Percentiles rank a stretch among this genome's conserved stretches.
These are phyloP conservation scores for Sinocyclocheilus grahami DNA, from an alignment of 2,113 vertebrate species.

Conservation along the genomic window DNA sequence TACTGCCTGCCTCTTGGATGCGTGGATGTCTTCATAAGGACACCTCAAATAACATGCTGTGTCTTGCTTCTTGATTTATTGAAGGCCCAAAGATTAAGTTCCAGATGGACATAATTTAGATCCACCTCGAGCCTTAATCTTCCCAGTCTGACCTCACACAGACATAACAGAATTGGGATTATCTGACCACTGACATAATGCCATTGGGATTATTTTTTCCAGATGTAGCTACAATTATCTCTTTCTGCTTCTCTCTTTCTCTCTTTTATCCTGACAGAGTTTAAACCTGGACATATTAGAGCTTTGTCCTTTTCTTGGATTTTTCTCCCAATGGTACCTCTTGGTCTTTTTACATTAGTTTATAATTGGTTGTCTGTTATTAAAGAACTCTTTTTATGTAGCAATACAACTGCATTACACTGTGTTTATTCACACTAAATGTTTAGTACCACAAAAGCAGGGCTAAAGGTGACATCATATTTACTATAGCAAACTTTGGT, in stretches of 20 bases:
- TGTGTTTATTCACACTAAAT: not conserved
- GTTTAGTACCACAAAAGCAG: not conserved
- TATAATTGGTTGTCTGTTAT: not conserved
- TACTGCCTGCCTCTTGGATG: not conserved
- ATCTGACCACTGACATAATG: constrained; percentile 8
- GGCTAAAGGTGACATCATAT: not conserved
- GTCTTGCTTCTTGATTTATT: constrained; percentile 28
- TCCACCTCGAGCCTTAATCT: constrained; percentile 49
- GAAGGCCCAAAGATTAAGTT: constrained; percentile 19
- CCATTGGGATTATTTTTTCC: constrained; percentile 38
- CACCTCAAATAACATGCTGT: not conserved
- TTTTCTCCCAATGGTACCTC: not conserved
- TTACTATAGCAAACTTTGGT: not conserved
- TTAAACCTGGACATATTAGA: not conserved
- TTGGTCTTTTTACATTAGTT: not conserved
- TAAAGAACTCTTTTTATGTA: not conserved
- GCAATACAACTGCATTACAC: not conserved
- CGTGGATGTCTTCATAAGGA: not conserved
- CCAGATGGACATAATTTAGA: constrained; percentile 46
- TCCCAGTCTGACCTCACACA: constrained; percentile 38
- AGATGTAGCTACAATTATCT: constrained; percentile 38
- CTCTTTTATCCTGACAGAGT: not conserved
- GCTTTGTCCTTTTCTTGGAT: not conserved
- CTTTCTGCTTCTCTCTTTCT: not conserved
- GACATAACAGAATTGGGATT: constrained; percentile 34